phyloP scores from a whole-genome alignment of 2,797 vertebrate genomes.

The Psittacula echo region DNA sequence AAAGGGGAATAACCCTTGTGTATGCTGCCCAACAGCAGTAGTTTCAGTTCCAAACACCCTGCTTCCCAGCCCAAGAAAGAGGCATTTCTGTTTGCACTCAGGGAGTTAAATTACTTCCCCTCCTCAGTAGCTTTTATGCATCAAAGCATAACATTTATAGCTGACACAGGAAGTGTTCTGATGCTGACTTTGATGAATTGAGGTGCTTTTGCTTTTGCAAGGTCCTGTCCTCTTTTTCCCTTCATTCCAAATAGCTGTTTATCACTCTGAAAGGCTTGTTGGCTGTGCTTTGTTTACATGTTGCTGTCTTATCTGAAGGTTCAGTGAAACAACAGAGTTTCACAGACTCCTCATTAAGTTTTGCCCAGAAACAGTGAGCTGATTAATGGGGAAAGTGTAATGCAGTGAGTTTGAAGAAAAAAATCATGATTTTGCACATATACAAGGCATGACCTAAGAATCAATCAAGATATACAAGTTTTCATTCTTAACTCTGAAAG shows the following conservation, averaged over 20 bases:
- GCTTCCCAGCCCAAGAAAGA: background rate
- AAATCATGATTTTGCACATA: background rate
- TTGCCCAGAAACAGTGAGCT: background rate
- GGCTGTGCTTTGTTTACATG: background rate
- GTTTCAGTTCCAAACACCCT: background rate
- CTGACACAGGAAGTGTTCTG: background rate
- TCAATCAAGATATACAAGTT: background rate
- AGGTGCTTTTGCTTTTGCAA: conserved; percentile 18
- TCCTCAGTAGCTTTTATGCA: background rate
- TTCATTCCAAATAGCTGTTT: background rate
- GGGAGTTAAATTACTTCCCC: background rate
- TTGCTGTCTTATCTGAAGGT: background rate
- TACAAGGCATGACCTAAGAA: background rate
- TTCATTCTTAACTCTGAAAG: background rate
- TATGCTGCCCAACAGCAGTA: background rate
- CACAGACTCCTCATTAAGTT: background rate
- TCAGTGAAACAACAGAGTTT: conserved; percentile 1
- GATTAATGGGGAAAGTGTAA: background rate
- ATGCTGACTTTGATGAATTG: conserved; percentile 16
- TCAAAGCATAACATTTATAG: background rate
- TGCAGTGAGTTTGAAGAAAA: background rate
- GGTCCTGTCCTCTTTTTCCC: background rate
- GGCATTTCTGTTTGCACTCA: background rate
- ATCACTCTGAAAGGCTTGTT: background rate
- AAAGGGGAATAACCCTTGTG: background rate